Base-by-base conservation (phyloP, 2,888 invertebrate species). In the Anarsia innoxiella region DNA sequence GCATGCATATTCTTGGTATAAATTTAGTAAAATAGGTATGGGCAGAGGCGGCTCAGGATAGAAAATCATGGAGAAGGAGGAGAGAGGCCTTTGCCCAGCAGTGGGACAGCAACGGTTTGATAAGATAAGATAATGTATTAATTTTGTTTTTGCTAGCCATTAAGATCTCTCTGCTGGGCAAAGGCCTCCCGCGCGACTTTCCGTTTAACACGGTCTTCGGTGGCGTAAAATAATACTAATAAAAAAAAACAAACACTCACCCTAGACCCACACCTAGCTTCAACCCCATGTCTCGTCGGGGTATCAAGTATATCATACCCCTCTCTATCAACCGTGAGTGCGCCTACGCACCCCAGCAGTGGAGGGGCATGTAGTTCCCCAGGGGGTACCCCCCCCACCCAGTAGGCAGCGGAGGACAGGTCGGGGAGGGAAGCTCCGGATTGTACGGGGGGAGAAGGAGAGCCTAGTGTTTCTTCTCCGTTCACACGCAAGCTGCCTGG, bases 311-410 rank as follows among this genome's bases (percentile, higher is more conserved):
- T 88, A 68, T 93, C 92, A 53, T 91, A 92, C 0, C 90, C 88
- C 58, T 91, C 88, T 33, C 89, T 75, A 53, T 91, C 90, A 5
- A 93, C 89, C 26, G 90, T 87, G 2, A 95, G 86, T 40, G 91
- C 91, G 32, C 91, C 90, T 83, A 96, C 88, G 59, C 95, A 95
- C n/a, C 96, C 96, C 35, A 94, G 86, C 69, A 94, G 91, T 0
- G 91, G 61, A 4, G 56, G 33, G n/a, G 34, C 12, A 9, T 31
- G n/a, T 6, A 15, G 33, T 14, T 42, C 41, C 1, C 90, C 92
- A 1, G 95, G 94, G 2, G 95, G 93, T 2, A 93, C 86, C 0
- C 97, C 97, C 1, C 95, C 97, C 53, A 96, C 87, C 77, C 93
- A 94, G 70, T 94, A 92, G 19, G 88, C 83, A 0, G 91, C 90